These are phyloP conservation scores for Typhlomys cinereus DNA, from an alignment of 2,113 vertebrate species.

Conservation along the genomic window DNA sequence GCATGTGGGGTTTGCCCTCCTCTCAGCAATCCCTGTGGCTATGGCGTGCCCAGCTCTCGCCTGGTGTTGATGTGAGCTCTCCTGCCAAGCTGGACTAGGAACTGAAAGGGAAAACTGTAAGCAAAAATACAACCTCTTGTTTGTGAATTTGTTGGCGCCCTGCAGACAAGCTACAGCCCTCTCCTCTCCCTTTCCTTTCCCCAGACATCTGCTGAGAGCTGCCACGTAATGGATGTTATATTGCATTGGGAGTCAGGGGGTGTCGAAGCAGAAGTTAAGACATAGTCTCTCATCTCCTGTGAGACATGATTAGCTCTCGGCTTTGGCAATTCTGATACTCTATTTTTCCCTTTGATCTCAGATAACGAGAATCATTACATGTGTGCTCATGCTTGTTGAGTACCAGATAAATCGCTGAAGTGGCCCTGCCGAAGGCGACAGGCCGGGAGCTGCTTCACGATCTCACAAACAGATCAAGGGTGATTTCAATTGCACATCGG, in stretches of 20 bases:
- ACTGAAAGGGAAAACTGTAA: too few relatives aligned
- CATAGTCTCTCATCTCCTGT: not conserved
- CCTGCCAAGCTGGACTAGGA: too few relatives aligned
- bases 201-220: not conserved
- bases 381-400: not conserved
- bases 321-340: not conserved
- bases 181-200: not conserved
- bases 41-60: too few relatives aligned
- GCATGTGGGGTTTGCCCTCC: too few relatives aligned
- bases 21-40: too few relatives aligned
- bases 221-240: not conserved
- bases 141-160: too few relatives aligned
- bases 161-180: too few relatives aligned
- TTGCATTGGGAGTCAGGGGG: not conserved
- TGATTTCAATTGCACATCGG: constrained; percentile 4
- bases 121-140: too few relatives aligned
- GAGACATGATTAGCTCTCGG: constrained; percentile 20
- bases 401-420: not conserved
- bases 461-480: constrained; percentile 12
- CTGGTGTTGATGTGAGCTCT: too few relatives aligned
- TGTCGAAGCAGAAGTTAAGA: not conserved
- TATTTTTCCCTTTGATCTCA: constrained; percentile 15
- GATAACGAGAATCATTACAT: not conserved
- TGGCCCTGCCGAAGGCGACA: not conserved
- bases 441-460: not conserved